Percentiles rank a stretch among this genome's conserved stretches.
Evolutionary conservation across 2,888 invertebrate genomes (phyloP).

Genomic region (Entomobrya multifasciata): DNA sequence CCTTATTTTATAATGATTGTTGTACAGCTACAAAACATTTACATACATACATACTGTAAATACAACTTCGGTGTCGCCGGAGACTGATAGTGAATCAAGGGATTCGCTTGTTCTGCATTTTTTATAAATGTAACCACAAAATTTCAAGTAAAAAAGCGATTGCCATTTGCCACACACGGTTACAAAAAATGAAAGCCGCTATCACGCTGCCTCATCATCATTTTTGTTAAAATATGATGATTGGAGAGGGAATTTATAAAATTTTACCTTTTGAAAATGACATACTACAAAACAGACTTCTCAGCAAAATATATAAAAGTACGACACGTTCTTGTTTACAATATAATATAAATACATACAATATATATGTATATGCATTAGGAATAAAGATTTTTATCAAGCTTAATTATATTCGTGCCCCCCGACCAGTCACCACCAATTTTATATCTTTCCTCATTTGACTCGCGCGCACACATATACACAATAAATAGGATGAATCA

Average conservation of each 20-base stretch:
- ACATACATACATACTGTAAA: background rate
- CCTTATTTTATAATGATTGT: background rate
- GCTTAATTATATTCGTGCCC: conserved; percentile 60
- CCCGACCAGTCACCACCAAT: conserved; percentile 32
- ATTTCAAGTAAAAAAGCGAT: background rate
- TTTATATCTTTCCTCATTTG: background rate
- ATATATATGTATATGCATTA: too few species aligned
- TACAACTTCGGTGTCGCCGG: background rate
- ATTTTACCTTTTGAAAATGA: conserved; percentile 20
- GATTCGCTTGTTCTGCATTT: background rate
- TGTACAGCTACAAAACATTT: background rate
- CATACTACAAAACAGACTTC: background rate
- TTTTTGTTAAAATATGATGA: conserved; percentile 25
- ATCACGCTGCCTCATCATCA: conserved; percentile 45
- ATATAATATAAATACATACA: too few species aligned
- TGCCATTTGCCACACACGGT: conserved; percentile 9
- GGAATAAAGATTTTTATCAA: conserved; percentile 54
- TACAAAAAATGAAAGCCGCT: conserved; percentile 53
- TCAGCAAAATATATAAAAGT: background rate
- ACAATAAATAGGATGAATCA: too few species aligned
- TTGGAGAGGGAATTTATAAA: conserved; percentile 43
- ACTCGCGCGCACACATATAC: too few species aligned
- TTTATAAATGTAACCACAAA: background rate
- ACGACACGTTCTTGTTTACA: too few species aligned
- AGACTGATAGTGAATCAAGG: background rate